phyloP scores from a whole-genome alignment of 1,140 invertebrate species.

The Leptonema lineaticorne region DNA sequence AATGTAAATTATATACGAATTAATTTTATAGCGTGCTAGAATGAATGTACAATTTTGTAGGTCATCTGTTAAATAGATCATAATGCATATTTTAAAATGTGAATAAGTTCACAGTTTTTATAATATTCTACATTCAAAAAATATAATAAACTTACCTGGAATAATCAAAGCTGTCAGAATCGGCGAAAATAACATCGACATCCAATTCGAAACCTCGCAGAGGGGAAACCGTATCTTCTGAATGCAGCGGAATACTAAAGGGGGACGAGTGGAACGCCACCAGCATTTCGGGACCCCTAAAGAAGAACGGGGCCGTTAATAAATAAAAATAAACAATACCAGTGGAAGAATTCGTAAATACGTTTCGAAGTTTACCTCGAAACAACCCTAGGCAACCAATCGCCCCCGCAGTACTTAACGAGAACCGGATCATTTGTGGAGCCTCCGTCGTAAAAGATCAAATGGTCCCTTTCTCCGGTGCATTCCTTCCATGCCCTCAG shows the following conservation, averaged over 20 bases:
- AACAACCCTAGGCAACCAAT: conserved; percentile 73
- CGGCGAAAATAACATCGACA: conserved; percentile 82
- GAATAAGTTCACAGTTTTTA: too few relatives aligned
- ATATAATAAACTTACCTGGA: conserved; percentile 45
- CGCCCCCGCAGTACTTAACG: conserved; percentile 83
- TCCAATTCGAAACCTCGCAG: conserved; percentile 78
- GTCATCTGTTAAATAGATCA: too few relatives aligned
- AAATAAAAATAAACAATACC: neutral
- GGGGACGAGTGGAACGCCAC: conserved; percentile 81
- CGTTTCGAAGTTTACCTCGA: conserved; percentile 48
- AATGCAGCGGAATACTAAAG: conserved; percentile 70
- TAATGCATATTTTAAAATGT: neutral
- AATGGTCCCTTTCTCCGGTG: conserved; percentile 74
- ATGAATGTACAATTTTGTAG: too few relatives aligned
- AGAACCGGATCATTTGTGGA: conserved; percentile 77
- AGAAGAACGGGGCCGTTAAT: neutral
- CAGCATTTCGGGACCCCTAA: conserved; percentile 76
- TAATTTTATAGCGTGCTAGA: too few relatives aligned
- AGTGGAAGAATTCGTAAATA: neutral
- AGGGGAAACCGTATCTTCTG: conserved; percentile 56
- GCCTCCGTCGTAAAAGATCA: conserved; percentile 84
- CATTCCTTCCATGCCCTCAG: conserved; percentile 81
- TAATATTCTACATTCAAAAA: too few relatives aligned
- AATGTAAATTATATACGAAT: too few relatives aligned
- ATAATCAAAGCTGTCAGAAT: conserved; percentile 67